These are phyloP conservation scores for Chrosomus eos DNA, from an alignment of 2,797 vertebrate genomes.

Conservation along the genomic window DNA sequence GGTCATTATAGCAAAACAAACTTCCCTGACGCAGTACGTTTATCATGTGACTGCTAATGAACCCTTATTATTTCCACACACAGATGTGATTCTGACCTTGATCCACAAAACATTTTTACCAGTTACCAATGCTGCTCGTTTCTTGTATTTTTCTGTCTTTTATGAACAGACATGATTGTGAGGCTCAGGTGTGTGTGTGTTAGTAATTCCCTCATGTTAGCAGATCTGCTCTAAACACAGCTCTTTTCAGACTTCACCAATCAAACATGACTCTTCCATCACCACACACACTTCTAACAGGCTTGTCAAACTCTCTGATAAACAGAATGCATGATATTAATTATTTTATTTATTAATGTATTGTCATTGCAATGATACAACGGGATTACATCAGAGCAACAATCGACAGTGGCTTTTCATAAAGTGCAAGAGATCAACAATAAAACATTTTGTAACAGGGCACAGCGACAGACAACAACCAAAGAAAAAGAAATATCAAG, in stretches of 20 bases:
- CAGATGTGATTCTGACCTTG: background rate
- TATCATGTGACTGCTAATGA: background rate
- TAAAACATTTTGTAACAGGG: too few species aligned
- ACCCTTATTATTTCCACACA: too few species aligned
- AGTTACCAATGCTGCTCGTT: background rate
- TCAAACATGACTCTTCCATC: background rate
- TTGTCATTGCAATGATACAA: too few species aligned
- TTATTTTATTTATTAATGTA: too few species aligned
- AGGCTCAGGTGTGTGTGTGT: background rate
- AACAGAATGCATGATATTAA: background rate
- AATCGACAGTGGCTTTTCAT: too few species aligned
- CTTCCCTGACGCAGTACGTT: background rate
- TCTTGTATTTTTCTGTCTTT: background rate
- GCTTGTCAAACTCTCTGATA: constrained; percentile 11
- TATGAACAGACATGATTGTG: background rate
- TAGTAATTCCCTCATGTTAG: background rate
- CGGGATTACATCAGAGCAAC: too few species aligned
- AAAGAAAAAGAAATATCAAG: too few species aligned
- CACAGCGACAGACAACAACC: too few species aligned
- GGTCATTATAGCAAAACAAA: background rate
- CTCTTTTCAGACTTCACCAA: constrained; percentile 9
- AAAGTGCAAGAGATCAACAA: too few species aligned
- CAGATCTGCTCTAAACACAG: constrained; percentile 2
- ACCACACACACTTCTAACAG: background rate
- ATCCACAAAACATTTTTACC: background rate